Evolutionary conservation across 2,888 invertebrate species (phyloP).

Genomic region (Eudemis profundana): DNA sequence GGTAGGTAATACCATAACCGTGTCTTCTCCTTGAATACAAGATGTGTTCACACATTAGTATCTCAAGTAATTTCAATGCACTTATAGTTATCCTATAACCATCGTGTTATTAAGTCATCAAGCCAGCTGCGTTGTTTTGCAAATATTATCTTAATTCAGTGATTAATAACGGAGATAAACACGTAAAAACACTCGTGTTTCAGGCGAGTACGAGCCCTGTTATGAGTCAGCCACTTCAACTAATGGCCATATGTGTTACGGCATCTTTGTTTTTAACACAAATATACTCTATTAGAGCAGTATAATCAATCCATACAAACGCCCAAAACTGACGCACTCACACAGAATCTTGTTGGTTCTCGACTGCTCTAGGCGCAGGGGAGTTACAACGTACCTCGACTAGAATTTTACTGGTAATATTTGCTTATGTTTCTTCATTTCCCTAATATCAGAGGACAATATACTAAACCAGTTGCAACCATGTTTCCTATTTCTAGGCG

Average conservation of each 20-base stretch:
- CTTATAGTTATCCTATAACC: background rate
- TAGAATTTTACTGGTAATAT: no score
- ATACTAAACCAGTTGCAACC: no score
- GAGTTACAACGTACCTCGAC: no score
- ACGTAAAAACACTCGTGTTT: constrained; percentile 16
- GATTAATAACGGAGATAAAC: constrained; percentile 35
- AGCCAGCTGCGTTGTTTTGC: constrained; percentile 30
- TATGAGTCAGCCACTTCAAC: constrained; percentile 35
- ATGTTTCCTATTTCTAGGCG: no score
- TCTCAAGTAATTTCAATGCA: background rate
- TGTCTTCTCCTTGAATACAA: no score
- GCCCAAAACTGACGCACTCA: no score
- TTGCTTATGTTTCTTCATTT: no score
- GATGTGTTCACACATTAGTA: background rate
- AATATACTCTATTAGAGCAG: no score
- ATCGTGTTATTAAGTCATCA: constrained; percentile 35
- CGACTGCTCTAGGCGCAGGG: no score
- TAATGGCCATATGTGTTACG: constrained; percentile 28
- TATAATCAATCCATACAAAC: no score
- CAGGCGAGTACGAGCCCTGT: constrained; percentile 12
- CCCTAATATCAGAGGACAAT: no score
- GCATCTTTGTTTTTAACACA: background rate
- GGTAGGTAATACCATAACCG: background rate
- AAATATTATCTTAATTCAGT: constrained; percentile 41
- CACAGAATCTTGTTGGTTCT: no score